Evolutionary conservation across 2,797 vertebrate species (phyloP), one percentile per base, ranked within the genome.

Genomic region (Hoplostethus atlanticus): DNA sequence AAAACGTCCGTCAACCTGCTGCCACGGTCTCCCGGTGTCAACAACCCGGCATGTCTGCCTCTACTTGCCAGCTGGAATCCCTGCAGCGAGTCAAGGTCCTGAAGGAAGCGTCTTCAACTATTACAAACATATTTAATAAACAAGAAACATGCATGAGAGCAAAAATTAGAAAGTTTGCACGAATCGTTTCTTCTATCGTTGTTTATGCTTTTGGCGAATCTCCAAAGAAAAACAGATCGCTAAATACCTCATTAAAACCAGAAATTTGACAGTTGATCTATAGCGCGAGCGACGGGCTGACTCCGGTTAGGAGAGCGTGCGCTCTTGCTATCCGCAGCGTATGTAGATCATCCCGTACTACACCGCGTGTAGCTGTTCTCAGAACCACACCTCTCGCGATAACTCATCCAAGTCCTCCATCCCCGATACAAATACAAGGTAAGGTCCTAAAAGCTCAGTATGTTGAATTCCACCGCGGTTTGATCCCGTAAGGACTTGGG

Each of bases 401-500:
- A 88, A 13, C 30, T 0, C 15, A 3, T 51, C 1, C 56, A 6
- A 17, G 17, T 8, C 40, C 12, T 40, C 54, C 1, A 44, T 46
- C 38, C 47, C 15, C 48, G 15, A 11, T 3, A 5, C 5, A 8
- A 51, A 6, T 30, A 44, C 47, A 85, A 91, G 92, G 93, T 95
- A 94, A 95, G 94, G 94, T 95, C 95, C 94, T 94, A 77, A 90
- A 93, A 95, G 94, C 84, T 91, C 68, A 73, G 77, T 80, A 69
- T 73, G 85, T 65, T 68, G 75, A 77, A 72, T 77, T 50, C 60
- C 40, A 6, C 7, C n/a, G 60, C 15, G 42, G 54, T 34, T 36
- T 61, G 11, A 17, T 6, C 10, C 6, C 8, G 6, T 40, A 6
- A 34, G 15, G 7, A 8, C 15, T 4, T 9, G 0, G 17, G 11